Evolutionary conservation across 1,140 invertebrate genomes (phyloP).

Genomic region (Megalonaias nervosa): DNA sequence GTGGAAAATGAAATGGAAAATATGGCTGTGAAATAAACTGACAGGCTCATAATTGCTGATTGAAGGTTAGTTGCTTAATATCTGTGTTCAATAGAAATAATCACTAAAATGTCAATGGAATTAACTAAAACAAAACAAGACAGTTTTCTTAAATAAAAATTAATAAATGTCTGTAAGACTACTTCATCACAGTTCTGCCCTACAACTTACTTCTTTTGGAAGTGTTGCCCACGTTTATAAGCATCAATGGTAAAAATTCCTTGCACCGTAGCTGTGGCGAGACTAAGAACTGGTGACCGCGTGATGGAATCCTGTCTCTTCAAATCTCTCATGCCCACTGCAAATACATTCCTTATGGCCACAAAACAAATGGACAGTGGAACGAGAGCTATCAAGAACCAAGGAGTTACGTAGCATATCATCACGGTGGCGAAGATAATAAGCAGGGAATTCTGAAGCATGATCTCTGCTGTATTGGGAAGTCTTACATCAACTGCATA

Average conservation of each 20-base stretch:
- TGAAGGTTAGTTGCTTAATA: no score
- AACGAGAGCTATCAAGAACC: constrained; percentile 76
- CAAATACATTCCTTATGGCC: constrained; percentile 73
- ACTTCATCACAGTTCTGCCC: no score
- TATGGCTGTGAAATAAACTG: no score
- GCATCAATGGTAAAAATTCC: constrained; percentile 80
- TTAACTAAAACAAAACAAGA: no score
- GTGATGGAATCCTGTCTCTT: constrained; percentile 78
- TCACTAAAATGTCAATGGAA: no score
- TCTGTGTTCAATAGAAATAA: no score
- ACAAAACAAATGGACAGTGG: constrained; percentile 75
- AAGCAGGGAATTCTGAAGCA: constrained; percentile 77
- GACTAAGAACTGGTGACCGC: constrained; percentile 79
- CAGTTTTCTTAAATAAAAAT: no score
- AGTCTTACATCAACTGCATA: constrained; percentile 77
- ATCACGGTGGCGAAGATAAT: constrained; percentile 68
- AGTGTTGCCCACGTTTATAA: constrained; percentile 72
- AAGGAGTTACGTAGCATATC: constrained; percentile 78
- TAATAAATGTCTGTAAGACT: no score
- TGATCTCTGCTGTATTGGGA: constrained; percentile 71
- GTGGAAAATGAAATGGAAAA: no score
- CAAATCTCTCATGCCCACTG: constrained; percentile 72
- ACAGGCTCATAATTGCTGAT: no score
- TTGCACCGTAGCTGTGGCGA: constrained; percentile 78
- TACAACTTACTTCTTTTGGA: constrained; percentile 66